Evolutionary conservation across 2,888 invertebrate genomes (phyloP).

Genomic region (Elmis aenea): DNA sequence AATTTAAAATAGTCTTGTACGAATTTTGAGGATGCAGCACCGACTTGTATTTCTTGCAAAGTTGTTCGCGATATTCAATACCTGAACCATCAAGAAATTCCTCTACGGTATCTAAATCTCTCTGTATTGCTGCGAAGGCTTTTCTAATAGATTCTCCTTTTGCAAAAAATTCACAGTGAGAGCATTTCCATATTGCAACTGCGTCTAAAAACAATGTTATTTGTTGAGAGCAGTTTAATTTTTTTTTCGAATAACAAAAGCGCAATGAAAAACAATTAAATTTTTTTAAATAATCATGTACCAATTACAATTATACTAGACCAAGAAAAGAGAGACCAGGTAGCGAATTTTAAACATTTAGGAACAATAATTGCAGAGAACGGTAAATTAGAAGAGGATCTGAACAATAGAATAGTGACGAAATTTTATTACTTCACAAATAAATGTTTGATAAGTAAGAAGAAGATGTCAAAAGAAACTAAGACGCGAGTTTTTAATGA

Average conservation of each 20-base stretch:
- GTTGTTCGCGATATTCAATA: slow-evolving; percentile 60
- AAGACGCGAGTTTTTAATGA: too few species aligned
- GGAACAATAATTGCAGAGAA: too few species aligned
- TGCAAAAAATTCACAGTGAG: slow-evolving; percentile 62
- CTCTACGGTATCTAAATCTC: slow-evolving; percentile 63
- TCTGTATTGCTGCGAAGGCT: slow-evolving; percentile 60
- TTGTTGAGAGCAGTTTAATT: slow-evolving; percentile 3
- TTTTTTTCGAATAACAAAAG: neutral
- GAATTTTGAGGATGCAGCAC: slow-evolving; percentile 75
- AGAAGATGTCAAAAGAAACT: too few species aligned
- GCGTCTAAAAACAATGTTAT: slow-evolving; percentile 44
- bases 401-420: too few species aligned
- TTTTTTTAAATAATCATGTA: too few species aligned
- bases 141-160: slow-evolving; percentile 57
- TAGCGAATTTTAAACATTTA: too few species aligned
- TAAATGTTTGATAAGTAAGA: too few species aligned
- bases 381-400: too few species aligned
- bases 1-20: slow-evolving; percentile 61
- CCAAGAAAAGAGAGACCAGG: too few species aligned
- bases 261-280: neutral
- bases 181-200: slow-evolving; percentile 61
- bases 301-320: too few species aligned
- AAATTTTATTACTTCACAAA: too few species aligned
- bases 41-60: slow-evolving; percentile 33
- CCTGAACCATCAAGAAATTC: slow-evolving; percentile 53